Percentiles rank a stretch among this genome's conserved stretches.
These are phyloP conservation scores for Lepidurus couesii DNA, from an alignment of 1,140 invertebrate genomes.

Conservation along the genomic window DNA sequence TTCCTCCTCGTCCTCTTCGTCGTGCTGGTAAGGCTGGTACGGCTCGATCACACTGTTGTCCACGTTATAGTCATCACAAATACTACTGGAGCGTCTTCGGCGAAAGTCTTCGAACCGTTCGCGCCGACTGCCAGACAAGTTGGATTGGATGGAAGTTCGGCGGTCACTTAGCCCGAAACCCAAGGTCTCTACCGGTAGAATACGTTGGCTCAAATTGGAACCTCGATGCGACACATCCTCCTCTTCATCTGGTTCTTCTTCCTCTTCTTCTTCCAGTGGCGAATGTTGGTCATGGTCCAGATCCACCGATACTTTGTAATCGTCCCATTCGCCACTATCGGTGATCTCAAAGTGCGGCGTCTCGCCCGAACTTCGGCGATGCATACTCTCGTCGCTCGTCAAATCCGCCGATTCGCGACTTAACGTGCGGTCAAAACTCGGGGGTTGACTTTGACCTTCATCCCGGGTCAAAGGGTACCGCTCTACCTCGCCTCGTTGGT, in stretches of 20 bases:
- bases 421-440: constrained; percentile 7
- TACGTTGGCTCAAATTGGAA: constrained; percentile 18
- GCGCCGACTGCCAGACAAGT: constrained; percentile 29
- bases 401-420: constrained; percentile 13
- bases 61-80: constrained; percentile 36
- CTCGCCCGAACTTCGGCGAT: not conserved
- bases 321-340: constrained; percentile 31
- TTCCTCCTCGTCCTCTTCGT: constrained; percentile 20
- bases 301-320: constrained; percentile 15
- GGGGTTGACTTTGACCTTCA: not conserved
- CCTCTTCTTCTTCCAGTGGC: constrained; percentile 28
- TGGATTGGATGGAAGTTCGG: constrained; percentile 29
- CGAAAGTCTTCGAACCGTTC: constrained; percentile 33
- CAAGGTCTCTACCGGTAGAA: constrained; percentile 24
- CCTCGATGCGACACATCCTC: constrained; percentile 29
- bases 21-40: constrained; percentile 36
- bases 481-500: not conserved
- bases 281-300: not conserved
- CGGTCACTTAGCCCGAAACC: not conserved
- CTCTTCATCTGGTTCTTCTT: constrained; percentile 34
- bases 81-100: constrained; percentile 29
- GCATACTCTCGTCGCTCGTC: constrained; percentile 10
- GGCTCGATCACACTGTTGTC: constrained; percentile 38
- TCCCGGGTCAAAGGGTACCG: not conserved
- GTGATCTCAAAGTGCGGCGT: constrained; percentile 2